Conservation (phyloP, 2,113 vertebrate genomes). For the Bufo bufo region DNA sequence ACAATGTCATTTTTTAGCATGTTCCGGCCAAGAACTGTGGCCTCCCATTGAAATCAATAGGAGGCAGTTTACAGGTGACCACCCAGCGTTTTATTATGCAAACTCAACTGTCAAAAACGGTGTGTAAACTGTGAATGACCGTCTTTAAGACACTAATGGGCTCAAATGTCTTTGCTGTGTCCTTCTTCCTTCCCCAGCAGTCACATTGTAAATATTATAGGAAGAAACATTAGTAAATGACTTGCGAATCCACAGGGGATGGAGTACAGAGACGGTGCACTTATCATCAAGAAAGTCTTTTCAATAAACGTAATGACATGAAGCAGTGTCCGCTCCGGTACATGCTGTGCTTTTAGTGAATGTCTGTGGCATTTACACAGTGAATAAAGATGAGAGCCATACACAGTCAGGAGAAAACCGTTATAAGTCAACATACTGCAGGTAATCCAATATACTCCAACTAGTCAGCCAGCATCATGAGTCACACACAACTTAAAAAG, state of each 20-base stretch:
- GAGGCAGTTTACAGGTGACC: too few relatives aligned
- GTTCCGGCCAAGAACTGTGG: too few relatives aligned
- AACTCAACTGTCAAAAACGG: too few relatives aligned
- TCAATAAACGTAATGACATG: background rate
- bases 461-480: too few relatives aligned
- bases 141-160: background rate
- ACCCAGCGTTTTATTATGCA: too few relatives aligned
- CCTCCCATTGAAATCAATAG: too few relatives aligned
- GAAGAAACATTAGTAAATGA: background rate
- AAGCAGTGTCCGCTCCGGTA: background rate
- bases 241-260: background rate
- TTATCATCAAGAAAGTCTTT: background rate
- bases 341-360: background rate
- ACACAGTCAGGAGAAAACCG: too few relatives aligned
- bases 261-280: background rate
- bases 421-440: too few relatives aligned
- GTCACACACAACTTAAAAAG: too few relatives aligned
- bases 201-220: constrained; percentile 1
- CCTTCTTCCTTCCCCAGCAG: background rate
- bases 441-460: too few relatives aligned
- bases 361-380: background rate
- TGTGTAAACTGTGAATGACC: background rate
- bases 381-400: too few relatives aligned
- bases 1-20: too few relatives aligned
- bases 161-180: background rate